Percentiles rank a stretch among this genome's conserved stretches.
phyloP scores from a whole-genome alignment of 2,888 invertebrate genomes.

The Cataglyphis livida region DNA sequence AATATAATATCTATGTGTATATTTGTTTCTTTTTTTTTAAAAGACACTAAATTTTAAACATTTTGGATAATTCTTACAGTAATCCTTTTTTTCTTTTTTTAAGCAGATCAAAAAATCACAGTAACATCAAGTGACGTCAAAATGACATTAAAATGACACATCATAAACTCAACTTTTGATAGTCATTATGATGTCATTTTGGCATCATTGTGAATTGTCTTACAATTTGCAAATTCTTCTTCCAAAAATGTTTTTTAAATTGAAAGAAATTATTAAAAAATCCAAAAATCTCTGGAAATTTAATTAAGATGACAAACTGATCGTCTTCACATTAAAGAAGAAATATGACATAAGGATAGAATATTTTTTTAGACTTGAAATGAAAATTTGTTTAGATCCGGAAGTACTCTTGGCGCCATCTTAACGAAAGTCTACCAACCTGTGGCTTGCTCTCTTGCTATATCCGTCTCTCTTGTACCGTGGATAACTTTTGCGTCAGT shows the following conservation, averaged over 20 bases:
- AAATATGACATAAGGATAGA: background rate
- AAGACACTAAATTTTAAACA: background rate
- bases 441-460: constrained; percentile 54
- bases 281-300: background rate
- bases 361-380: background rate
- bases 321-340: background rate
- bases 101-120: no score
- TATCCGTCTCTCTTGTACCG: constrained; percentile 68
- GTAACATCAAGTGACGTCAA: no score
- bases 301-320: background rate
- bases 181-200: no score
- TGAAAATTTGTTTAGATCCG: constrained; percentile 37
- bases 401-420: constrained; percentile 77
- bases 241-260: background rate
- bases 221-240: background rate
- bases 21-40: background rate
- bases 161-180: no score
- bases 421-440: constrained; percentile 67
- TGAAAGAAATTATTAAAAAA: background rate
- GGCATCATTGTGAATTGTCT: background rate
- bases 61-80: background rate
- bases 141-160: no score
- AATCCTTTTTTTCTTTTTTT: background rate
- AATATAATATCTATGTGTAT: background rate
- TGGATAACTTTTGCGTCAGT: constrained; percentile 72